Evolutionary conservation across 2,797 vertebrate genomes (phyloP).

Genomic region (Helostoma temminkii): DNA sequence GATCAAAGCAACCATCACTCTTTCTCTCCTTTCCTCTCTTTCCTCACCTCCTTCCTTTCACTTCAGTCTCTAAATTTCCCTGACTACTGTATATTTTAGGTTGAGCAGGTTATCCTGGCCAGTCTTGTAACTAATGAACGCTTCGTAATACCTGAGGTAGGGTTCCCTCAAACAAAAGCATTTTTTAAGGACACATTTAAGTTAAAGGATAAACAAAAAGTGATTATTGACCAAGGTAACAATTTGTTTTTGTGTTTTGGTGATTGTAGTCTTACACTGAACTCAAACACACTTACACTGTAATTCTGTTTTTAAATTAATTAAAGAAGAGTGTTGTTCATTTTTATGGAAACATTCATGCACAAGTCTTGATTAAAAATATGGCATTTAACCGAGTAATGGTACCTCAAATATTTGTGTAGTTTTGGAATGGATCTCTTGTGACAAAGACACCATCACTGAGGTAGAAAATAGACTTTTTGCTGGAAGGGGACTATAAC

Average conservation of each 20-base stretch:
- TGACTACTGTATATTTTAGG: slow-evolving; percentile 79
- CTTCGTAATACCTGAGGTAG: slow-evolving; percentile 59
- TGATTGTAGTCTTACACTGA: slow-evolving; percentile 24
- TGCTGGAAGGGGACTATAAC: too few species aligned
- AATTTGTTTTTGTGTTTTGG: slow-evolving; percentile 26
- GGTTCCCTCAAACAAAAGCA: slow-evolving; percentile 56
- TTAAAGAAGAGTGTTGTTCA: too few species aligned
- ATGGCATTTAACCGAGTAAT: not conserved
- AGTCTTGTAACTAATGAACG: slow-evolving; percentile 72
- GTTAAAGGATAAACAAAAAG: slow-evolving; percentile 35
- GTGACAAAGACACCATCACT: not conserved
- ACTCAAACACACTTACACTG: slow-evolving; percentile 12
- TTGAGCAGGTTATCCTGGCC: slow-evolving; percentile 75
- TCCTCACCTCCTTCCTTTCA: slow-evolving; percentile 66
- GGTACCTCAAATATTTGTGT: not conserved
- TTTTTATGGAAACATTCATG: too few species aligned
- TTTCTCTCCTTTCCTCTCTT: slow-evolving; percentile 59
- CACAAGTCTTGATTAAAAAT: too few species aligned
- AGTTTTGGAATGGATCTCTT: slow-evolving; percentile 9
- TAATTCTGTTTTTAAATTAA: slow-evolving; percentile 6
- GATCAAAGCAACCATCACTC: slow-evolving; percentile 85
- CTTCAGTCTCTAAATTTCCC: slow-evolving; percentile 74
- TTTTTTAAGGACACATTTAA: slow-evolving; percentile 57
- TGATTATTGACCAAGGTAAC: slow-evolving; percentile 40
- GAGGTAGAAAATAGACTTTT: not conserved